Evolutionary conservation across 37 sponge, comb jelly and placozoan species (phyloP).

Genomic region (Haliclona indistincta): DNA sequence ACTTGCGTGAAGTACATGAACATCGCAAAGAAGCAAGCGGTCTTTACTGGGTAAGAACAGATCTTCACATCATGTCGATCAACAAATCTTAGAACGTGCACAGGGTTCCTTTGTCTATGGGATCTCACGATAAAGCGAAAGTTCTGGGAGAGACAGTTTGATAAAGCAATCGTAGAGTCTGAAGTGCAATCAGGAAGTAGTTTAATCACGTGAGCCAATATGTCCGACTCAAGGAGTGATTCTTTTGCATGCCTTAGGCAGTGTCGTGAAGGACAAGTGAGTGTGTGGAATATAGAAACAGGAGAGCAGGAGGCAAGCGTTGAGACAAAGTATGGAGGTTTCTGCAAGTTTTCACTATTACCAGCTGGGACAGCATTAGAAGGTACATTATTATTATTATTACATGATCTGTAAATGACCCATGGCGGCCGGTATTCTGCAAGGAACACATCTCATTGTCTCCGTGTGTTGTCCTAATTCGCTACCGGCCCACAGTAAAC

Average conservation of each 20-base stretch:
- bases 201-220: background rate
- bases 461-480: too few species aligned
- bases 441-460: too few species aligned
- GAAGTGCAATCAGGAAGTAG: too few species aligned
- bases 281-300: background rate
- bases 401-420: background rate
- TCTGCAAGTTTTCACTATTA: background rate
- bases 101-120: conserved; percentile 31
- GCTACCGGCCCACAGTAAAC: too few species aligned
- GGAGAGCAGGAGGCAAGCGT: background rate
- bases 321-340: background rate
- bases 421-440: too few species aligned
- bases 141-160: conserved; percentile 4
- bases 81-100: conserved; percentile 11
- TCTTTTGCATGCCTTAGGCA: background rate
- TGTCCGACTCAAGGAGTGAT: background rate
- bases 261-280: background rate
- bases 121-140: conserved; percentile 25
- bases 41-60: background rate
- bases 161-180: too few species aligned
- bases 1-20: conserved; percentile 14
- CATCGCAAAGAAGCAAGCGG: background rate
- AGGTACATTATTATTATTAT: background rate
- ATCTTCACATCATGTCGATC: background rate
- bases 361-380: background rate